Evolutionary conservation across 2,888 invertebrate species (phyloP).

Genomic region (Xestia ashworthii): DNA sequence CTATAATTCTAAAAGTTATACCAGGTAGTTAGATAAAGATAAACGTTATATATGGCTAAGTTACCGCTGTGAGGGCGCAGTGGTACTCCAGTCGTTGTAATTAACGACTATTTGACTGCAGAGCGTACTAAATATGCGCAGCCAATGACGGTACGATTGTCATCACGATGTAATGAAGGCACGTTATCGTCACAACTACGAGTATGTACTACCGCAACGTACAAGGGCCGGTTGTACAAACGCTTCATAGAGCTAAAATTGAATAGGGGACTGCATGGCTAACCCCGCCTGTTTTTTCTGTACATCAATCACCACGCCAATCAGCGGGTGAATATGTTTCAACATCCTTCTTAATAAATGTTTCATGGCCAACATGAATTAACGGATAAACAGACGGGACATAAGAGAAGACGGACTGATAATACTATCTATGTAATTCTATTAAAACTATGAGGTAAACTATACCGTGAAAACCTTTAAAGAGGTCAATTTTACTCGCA

Average conservation of each 20-base stretch:
- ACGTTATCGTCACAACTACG: slow-evolving; percentile 9
- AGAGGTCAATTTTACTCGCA: slow-evolving; percentile 56
- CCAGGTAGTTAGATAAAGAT: slow-evolving; percentile 71
- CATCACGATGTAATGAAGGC: slow-evolving; percentile 11
- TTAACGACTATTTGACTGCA: slow-evolving; percentile 56
- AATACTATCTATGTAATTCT: slow-evolving; percentile 57
- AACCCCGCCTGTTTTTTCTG: slow-evolving; percentile 8
- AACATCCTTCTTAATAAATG: slow-evolving; percentile 18
- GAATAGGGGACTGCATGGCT: slow-evolving; percentile 8
- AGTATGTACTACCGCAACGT: not conserved
- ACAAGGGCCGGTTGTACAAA: not conserved
- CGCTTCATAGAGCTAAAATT: not conserved
- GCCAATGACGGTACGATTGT: slow-evolving; percentile 33
- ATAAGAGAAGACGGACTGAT: slow-evolving; percentile 65
- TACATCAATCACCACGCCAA: not conserved
- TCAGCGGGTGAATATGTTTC: slow-evolving; percentile 9
- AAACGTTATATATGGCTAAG: slow-evolving; percentile 65
- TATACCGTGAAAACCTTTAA: slow-evolving; percentile 38
- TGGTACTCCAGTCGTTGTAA: slow-evolving; percentile 49
- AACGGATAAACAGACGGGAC: slow-evolving; percentile 37
- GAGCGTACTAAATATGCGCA: slow-evolving; percentile 44
- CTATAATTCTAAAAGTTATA: slow-evolving; percentile 72
- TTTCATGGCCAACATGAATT: slow-evolving; percentile 23
- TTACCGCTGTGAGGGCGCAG: slow-evolving; percentile 52
- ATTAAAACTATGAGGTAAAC: slow-evolving; percentile 53